phyloP scores from a whole-genome alignment of 2,113 vertebrate species.

The Prochilodus magdalenae region DNA sequence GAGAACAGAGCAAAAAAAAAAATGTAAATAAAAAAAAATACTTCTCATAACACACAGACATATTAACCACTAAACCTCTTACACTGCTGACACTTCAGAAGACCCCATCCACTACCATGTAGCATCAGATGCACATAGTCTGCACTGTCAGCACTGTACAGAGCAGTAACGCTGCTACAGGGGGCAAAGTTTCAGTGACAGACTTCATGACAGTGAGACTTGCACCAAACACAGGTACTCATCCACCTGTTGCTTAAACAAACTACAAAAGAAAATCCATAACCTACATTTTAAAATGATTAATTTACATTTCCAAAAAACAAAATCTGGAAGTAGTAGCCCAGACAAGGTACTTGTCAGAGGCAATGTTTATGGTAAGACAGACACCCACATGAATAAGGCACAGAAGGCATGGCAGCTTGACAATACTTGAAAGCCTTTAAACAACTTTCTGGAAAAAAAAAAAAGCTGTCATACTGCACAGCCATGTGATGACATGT shows the following conservation, averaged over 20 bases:
- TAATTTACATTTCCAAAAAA: too few species aligned
- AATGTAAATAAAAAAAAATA: background rate
- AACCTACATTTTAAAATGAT: background rate
- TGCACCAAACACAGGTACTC: background rate
- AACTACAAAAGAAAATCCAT: background rate
- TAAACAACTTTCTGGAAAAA: background rate
- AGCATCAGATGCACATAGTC: background rate
- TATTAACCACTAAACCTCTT: background rate
- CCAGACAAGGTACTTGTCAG: too few species aligned
- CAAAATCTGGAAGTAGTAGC: too few species aligned
- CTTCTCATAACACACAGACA: background rate
- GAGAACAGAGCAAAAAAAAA: too few species aligned
- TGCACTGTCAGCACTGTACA: conserved; percentile 28
- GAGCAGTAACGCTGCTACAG: conserved; percentile 1
- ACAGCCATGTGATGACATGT: background rate
- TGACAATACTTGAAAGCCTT: background rate
- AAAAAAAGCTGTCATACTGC: too few species aligned
- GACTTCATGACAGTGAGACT: conserved; percentile 9
- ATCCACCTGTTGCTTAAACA: background rate
- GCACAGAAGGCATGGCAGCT: too few species aligned
- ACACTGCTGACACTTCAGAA: conserved; percentile 12
- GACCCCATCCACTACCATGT: conserved; percentile 23
- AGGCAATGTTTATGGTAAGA: too few species aligned
- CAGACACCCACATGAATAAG: too few species aligned
- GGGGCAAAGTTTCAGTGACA: conserved; percentile 40